phyloP scores from a whole-genome alignment of 2,888 invertebrate genomes.

The Caradrina clavipalpis region DNA sequence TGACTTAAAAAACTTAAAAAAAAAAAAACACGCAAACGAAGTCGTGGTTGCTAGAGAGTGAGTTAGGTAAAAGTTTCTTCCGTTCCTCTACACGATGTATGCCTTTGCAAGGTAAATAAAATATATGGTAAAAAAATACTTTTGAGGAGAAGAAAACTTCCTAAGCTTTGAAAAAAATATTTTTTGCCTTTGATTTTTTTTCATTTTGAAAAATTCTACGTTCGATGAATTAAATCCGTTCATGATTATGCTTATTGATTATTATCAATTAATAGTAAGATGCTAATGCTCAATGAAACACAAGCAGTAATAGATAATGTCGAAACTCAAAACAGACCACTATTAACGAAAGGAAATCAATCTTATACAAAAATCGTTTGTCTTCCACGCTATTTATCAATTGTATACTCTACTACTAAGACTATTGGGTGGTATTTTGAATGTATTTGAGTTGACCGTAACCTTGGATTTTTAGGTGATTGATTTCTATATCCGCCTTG shows the following conservation, averaged over 20 bases:
- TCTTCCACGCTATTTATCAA: slow-evolving; percentile 9
- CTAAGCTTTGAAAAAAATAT: not conserved
- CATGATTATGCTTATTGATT: no score
- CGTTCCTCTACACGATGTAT: not conserved
- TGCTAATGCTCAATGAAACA: slow-evolving; percentile 16
- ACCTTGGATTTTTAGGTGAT: slow-evolving; percentile 60
- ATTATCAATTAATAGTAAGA: no score
- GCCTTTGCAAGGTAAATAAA: not conserved
- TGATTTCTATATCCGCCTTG: slow-evolving; percentile 46
- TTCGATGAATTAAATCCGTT: no score
- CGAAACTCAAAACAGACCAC: slow-evolving; percentile 16
- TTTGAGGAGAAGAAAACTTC: not conserved
- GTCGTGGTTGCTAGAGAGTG: no score
- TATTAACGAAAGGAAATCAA: slow-evolving; percentile 40
- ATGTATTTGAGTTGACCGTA: slow-evolving; percentile 56
- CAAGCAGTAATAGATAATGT: slow-evolving; percentile 17
- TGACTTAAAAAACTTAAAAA: no score
- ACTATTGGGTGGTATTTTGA: not conserved
- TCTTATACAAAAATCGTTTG: slow-evolving; percentile 34
- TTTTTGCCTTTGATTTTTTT: not conserved
- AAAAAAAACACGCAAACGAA: no score
- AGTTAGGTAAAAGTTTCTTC: no score
- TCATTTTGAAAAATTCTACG: no score
- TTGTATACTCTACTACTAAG: slow-evolving; percentile 18
- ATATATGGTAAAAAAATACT: no score